Base-by-base conservation (phyloP, 2,888 invertebrate genomes). In the Pandemis corylana region DNA sequence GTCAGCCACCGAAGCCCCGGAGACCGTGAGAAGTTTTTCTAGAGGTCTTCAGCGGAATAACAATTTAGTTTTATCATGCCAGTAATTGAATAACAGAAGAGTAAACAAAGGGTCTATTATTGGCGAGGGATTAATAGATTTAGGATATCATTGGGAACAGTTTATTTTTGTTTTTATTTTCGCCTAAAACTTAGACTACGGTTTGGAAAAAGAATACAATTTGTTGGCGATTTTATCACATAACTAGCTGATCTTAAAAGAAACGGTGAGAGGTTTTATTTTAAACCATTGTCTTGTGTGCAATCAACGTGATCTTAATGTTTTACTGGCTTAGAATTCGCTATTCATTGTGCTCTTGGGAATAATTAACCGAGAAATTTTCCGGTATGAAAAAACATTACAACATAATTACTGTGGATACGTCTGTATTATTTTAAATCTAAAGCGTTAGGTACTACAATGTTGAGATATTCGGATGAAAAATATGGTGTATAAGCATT, bases 1-100 rank as follows among this genome's bases (percentile, higher is more conserved):
- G 84, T 84, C 82, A 84, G 81, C 78, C 36, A n/a, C 53, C 65
- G 62, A 42, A 36, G 46, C n/a, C 46, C 67, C 62, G 69, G 51
- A 42, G 49, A 65, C 51, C 41, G 69, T 51, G 28, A 59, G 64
- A 68, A 73, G 73, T 74, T 69, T 69, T 69, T 73, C 64, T 59
- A 42, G 56, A 59, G 59, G 56, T 64, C 59, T 56, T 59, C 68
- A 68, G 68, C 74, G 15, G 65, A 69, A 74, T 65, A 69, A 69
- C 61, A 74, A 66, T 74, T 66, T 66, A 74, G 69, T 74, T 74
- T 69, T 69, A 70, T 74, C 61, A 70, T 69, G 49, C 41, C 49
- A 68, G 68, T 73, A 73, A 73, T 68, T 68, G 68, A 72, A 68
- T 68, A 68, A 20, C 49, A 44, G n/a, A 72, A 44, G 62, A 68